phyloP scores from a whole-genome alignment of 2,888 invertebrate genomes.

The Epistrophe grossulariae region DNA sequence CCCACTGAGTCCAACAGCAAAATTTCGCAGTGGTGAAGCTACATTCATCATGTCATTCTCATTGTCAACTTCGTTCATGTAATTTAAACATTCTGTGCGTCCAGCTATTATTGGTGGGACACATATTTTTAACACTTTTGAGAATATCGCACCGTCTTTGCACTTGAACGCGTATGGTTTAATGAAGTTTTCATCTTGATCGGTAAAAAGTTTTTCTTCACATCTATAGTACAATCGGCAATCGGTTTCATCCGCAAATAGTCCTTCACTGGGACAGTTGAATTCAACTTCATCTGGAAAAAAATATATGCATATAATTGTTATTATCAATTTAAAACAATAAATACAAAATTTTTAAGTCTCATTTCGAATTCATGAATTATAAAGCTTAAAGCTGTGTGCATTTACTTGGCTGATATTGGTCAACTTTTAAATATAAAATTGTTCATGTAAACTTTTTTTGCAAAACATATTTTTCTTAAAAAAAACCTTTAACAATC shows the following conservation, averaged over 20 bases:
- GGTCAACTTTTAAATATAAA: too few relatives aligned
- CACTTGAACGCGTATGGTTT: slow-evolving; percentile 89
- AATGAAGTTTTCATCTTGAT: slow-evolving; percentile 84
- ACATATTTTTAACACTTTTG: slow-evolving; percentile 88
- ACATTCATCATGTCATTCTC: slow-evolving; percentile 74
- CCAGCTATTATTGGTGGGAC: slow-evolving; percentile 89
- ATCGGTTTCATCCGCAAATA: slow-evolving; percentile 88
- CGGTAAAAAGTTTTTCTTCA: slow-evolving; percentile 85
- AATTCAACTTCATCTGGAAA: slow-evolving; percentile 79
- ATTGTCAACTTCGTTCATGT: slow-evolving; percentile 81
- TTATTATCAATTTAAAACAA: too few relatives aligned
- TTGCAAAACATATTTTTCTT: too few relatives aligned
- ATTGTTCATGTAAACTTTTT: too few relatives aligned
- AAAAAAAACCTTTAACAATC: too few relatives aligned
- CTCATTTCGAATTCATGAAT: too few relatives aligned
- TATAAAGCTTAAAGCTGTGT: too few relatives aligned
- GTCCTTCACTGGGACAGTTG: slow-evolving; percentile 88
- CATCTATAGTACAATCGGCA: slow-evolving; percentile 91
- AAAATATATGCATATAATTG: not conserved
- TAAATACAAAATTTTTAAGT: too few relatives aligned
- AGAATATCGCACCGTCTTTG: slow-evolving; percentile 90
- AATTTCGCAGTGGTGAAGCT: slow-evolving; percentile 77
- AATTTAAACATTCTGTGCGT: slow-evolving; percentile 87
- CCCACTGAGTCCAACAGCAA: slow-evolving; percentile 82
- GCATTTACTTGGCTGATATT: too few relatives aligned